phyloP scores from a whole-genome alignment of 2,797 vertebrate species.

The Etheostoma perlongum region DNA sequence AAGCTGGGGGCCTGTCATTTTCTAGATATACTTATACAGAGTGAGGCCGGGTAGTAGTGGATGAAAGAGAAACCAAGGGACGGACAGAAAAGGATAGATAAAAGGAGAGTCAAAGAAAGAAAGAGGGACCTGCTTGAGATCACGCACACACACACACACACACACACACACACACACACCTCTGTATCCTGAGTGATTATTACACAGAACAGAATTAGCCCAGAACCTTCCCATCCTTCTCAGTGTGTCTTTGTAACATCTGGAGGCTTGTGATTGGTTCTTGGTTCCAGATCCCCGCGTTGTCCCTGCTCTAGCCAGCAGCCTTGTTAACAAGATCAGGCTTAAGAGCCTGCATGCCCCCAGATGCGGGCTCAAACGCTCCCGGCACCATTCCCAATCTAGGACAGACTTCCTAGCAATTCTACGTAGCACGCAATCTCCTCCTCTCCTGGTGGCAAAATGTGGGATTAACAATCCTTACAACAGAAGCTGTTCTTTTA shows the following conservation, averaged over 20 bases:
- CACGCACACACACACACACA: slow-evolving; percentile 24
- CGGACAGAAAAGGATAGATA: slow-evolving; percentile 46
- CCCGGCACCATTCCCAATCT: slow-evolving; percentile 59
- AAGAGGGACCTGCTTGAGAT: slow-evolving; percentile 65
- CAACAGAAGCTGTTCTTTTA: slow-evolving; percentile 13
- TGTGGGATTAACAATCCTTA: slow-evolving; percentile 12
- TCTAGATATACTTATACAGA: slow-evolving; percentile 41
- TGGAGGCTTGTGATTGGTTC: slow-evolving; percentile 60
- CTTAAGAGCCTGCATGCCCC: slow-evolving; percentile 41
- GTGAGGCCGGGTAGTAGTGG: slow-evolving; percentile 37
- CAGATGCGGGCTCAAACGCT: slow-evolving; percentile 61
- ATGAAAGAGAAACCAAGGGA: slow-evolving; percentile 44
- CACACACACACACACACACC: slow-evolving; percentile 31
- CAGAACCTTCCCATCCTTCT: slow-evolving; percentile 44
- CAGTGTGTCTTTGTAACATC: slow-evolving; percentile 54
- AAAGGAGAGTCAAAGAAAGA: slow-evolving; percentile 54
- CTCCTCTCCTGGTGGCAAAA: slow-evolving; percentile 7
- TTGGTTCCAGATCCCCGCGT: slow-evolving; percentile 38
- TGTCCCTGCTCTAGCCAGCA: slow-evolving; percentile 39
- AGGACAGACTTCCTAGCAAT: slow-evolving; percentile 51
- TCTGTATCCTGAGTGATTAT: slow-evolving; percentile 4
- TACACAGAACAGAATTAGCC: slow-evolving; percentile 59
- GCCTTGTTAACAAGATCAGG: slow-evolving; percentile 60
- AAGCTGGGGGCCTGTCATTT: slow-evolving; percentile 38
- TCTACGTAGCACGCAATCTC: slow-evolving; percentile 31